A percentile compares a stretch with the other conserved stretches of the same genome.
Conservation (phyloP, 2,888 invertebrate species). For the Nomada goodeniana region DNA sequence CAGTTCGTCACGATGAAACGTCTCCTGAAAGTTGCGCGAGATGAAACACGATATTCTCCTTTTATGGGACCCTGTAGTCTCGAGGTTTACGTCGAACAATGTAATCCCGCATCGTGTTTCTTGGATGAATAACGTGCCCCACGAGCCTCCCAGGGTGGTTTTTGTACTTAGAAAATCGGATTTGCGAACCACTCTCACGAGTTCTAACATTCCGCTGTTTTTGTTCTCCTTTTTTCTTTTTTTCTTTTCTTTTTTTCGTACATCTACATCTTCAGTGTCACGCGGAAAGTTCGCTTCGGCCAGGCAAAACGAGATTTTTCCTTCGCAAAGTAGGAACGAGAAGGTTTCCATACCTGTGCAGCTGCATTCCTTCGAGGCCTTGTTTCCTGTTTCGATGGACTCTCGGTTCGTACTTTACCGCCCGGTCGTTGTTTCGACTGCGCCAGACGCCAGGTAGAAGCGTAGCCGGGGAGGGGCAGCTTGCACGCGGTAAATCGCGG, state of each 20-base stretch:
- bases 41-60: conserved; percentile 36
- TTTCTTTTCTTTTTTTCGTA: background rate
- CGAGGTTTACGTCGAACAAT: conserved; percentile 38
- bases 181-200: background rate
- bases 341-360: background rate
- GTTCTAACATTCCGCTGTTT: too few relatives aligned
- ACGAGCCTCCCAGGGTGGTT: background rate
- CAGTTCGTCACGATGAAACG: conserved; percentile 35
- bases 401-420: background rate
- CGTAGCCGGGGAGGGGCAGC: conserved; percentile 45
- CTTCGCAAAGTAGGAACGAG: background rate
- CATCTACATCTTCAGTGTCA: background rate
- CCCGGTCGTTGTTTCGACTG: conserved; percentile 1
- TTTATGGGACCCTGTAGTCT: conserved; percentile 34
- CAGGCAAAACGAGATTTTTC: background rate
- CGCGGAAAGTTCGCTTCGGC: too few relatives aligned
- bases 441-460: conserved; percentile 1
- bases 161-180: conserved; percentile 11
- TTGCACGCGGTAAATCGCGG: conserved; percentile 72
- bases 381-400: background rate
- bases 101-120: conserved; percentile 53
- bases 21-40: conserved; percentile 30
- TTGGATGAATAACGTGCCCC: conserved; percentile 32
- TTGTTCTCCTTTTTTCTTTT: background rate
- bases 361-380: background rate